Conservation (phyloP, 1,140 invertebrate species). For the Trichonephila inaurata region DNA sequence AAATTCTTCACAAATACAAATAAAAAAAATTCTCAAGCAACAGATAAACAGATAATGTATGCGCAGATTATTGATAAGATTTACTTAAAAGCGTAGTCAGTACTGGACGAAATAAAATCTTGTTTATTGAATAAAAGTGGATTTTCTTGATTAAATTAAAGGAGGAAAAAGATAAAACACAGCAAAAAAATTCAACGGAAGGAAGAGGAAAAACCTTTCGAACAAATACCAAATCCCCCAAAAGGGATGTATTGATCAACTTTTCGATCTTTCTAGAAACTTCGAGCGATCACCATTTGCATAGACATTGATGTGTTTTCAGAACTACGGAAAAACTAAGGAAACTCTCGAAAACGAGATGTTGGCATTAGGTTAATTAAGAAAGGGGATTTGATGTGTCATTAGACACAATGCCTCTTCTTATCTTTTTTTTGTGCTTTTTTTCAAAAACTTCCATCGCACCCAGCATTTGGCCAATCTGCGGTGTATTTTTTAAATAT, state of each 20-base stretch:
- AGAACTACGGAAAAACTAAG: not conserved
- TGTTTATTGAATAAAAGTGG: not conserved
- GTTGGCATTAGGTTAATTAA: conserved; percentile 29
- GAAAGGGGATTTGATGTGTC: conserved; percentile 16
- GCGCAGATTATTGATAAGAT: too few species aligned
- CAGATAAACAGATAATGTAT: too few species aligned
- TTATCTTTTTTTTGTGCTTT: not conserved
- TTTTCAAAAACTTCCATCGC: too few species aligned
- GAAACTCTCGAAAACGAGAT: not conserved
- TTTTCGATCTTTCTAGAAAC: not conserved
- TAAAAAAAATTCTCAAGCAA: too few species aligned
- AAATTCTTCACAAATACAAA: too few species aligned
- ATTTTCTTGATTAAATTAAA: not conserved
- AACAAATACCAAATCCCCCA: not conserved
- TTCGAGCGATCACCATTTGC: not conserved
- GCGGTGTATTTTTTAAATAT: conserved; percentile 3
- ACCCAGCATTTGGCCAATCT: not conserved
- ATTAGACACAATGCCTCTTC: not conserved
- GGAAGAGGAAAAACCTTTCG: not conserved
- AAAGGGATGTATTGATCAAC: conserved; percentile 22
- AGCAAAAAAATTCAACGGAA: not conserved
- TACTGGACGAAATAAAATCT: not conserved
- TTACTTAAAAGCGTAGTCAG: not conserved
- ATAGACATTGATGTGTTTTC: not conserved
- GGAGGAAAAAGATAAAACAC: too few species aligned